These are phyloP conservation scores for Sycophaga agraensis DNA, from an alignment of 1,140 invertebrate species.

Conservation along the genomic window DNA sequence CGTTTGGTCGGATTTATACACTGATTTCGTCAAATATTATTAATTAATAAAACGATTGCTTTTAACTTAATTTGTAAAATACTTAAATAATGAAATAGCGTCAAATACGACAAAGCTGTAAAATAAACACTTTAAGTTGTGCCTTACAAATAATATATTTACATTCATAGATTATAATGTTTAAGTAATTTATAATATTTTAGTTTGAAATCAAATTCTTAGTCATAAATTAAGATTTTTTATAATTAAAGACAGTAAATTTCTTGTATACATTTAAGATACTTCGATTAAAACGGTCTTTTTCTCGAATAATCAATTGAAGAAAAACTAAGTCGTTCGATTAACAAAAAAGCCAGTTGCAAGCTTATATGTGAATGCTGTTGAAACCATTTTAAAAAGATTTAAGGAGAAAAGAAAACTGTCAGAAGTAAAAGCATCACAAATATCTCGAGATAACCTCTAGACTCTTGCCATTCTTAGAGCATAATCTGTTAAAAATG, in stretches of 20 bases:
- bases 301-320: constrained; percentile 7
- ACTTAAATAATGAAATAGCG: constrained; percentile 25
- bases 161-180: constrained; percentile 19
- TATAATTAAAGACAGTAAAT: constrained; percentile 18
- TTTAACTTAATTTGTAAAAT: constrained; percentile 32
- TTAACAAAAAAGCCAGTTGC: constrained; percentile 18
- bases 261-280: constrained; percentile 2
- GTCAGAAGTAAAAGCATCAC: constrained; percentile 8
- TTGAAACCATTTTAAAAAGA: background rate
- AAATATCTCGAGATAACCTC: constrained; percentile 14
- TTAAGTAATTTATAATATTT: constrained; percentile 29
- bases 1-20: background rate
- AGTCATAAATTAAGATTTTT: constrained; percentile 27
- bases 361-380: constrained; percentile 11
- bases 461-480: constrained; percentile 42
- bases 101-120: constrained; percentile 25
- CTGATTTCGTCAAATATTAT: too few relatives aligned
- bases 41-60: constrained; percentile 13
- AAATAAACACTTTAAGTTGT: constrained; percentile 30
- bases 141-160: constrained; percentile 32
- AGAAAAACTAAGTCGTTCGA: background rate
- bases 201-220: constrained; percentile 27
- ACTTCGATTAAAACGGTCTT: constrained; percentile 10
- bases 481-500: background rate
- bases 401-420: background rate